These are phyloP conservation scores for Pyrochroa serraticornis DNA, from an alignment of 2,888 invertebrate genomes.

Conservation along the genomic window DNA sequence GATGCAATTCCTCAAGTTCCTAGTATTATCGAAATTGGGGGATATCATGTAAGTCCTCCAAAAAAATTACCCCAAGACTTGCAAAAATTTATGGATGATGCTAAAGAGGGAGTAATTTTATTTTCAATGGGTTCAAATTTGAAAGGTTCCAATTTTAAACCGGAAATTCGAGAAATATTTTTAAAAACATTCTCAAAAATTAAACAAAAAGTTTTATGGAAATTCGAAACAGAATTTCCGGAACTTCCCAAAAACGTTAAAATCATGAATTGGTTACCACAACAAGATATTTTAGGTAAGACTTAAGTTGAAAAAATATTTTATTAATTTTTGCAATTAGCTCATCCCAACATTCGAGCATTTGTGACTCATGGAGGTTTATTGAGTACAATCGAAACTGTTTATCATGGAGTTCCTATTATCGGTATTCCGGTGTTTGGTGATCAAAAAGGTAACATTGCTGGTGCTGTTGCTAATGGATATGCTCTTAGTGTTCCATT, in stretches of 20 bases:
- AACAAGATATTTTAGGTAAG: conserved; percentile 18
- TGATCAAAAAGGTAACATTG: conserved; percentile 61
- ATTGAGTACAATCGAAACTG: conserved; percentile 63
- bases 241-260: conserved; percentile 55
- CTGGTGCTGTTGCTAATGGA: conserved; percentile 50
- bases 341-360: conserved; percentile 61
- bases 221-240: conserved; percentile 58
- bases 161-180: conserved; percentile 60
- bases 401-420: conserved; percentile 59
- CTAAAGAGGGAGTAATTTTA: conserved; percentile 34
- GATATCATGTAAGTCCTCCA: conserved; percentile 55
- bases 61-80: conserved; percentile 41
- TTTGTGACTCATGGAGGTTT: conserved; percentile 67
- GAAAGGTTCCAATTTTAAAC: conserved; percentile 62
- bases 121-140: conserved; percentile 67
- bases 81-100: conserved; percentile 36
- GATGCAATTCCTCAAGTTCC: conserved; percentile 60
- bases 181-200: conserved; percentile 64
- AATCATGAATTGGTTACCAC: conserved; percentile 53
- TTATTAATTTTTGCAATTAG: conserved; percentile 43
- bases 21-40: conserved; percentile 64
- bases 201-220: conserved; percentile 61
- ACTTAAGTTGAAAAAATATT: no score
- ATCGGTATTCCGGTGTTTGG: conserved; percentile 61
- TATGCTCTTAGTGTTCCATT: conserved; percentile 35